Evolutionary conservation across 2,797 vertebrate genomes (phyloP).

Genomic region (Epinephelus awoara): DNA sequence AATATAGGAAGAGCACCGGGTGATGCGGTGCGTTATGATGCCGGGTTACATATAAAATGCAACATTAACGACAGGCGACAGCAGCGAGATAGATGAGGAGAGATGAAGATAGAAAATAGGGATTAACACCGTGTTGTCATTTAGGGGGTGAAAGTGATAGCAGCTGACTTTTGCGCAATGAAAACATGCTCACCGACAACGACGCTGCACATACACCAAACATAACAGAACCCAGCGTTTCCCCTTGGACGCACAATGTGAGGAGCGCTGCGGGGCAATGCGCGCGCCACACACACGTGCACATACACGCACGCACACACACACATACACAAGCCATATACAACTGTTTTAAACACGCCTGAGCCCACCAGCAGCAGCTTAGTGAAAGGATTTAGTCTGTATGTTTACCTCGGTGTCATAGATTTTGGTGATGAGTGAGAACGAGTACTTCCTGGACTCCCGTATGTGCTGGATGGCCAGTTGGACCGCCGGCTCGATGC

Average conservation of each 20-base stretch:
- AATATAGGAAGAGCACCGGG: background rate
- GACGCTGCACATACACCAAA: slow-evolving; percentile 55
- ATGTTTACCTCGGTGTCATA: slow-evolving; percentile 89
- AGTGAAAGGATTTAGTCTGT: slow-evolving; percentile 27
- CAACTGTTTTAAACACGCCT: slow-evolving; percentile 38
- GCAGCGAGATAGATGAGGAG: background rate
- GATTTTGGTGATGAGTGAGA: slow-evolving; percentile 90
- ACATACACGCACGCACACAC: slow-evolving; percentile 1
- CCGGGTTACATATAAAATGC: slow-evolving; percentile 31
- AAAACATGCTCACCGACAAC: slow-evolving; percentile 29
- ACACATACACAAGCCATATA: slow-evolving; percentile 16
- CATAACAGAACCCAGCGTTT: slow-evolving; percentile 49
- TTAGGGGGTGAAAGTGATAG: background rate
- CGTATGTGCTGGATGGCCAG: slow-evolving; percentile 89
- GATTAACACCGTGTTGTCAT: slow-evolving; percentile 11
- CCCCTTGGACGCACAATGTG: slow-evolving; percentile 65
- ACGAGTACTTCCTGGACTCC: slow-evolving; percentile 87
- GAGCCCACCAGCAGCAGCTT: slow-evolving; percentile 35
- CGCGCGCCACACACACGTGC: slow-evolving; percentile 35
- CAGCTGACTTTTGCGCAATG: slow-evolving; percentile 50
- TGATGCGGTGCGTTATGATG: slow-evolving; percentile 43
- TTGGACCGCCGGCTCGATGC: slow-evolving; percentile 88
- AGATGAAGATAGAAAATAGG: background rate
- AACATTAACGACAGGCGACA: slow-evolving; percentile 8
- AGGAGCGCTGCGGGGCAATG: slow-evolving; percentile 66